These are phyloP conservation scores for Cerastis leucographa DNA, from an alignment of 2,888 invertebrate species.

Conservation along the genomic window DNA sequence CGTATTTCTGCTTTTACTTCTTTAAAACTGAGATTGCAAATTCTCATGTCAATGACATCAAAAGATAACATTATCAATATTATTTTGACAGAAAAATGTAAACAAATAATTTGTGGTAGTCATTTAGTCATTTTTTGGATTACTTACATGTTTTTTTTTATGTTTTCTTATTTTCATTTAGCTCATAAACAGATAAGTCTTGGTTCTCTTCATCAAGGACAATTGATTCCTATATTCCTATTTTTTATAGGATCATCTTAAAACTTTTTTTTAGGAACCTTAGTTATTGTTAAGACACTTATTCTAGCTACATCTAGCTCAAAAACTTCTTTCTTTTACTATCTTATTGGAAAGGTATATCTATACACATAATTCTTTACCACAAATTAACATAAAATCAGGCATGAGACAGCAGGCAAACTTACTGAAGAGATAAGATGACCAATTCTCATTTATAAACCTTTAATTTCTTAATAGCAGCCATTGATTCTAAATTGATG, in stretches of 20 bases:
- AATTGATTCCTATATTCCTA: not conserved
- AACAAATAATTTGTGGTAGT: conserved; percentile 62
- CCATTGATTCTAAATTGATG: not conserved
- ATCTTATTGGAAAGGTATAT: not conserved
- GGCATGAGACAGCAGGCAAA: not conserved
- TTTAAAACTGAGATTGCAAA: not conserved
- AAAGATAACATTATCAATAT: conserved; percentile 37
- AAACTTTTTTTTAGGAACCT: not conserved
- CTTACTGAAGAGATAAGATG: not conserved
- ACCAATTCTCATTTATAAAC: no score
- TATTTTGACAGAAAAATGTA: conserved; percentile 67
- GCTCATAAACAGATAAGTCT: not conserved
- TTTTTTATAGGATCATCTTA: not conserved
- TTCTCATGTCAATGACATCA: conserved; percentile 26
- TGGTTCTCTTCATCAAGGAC: not conserved
- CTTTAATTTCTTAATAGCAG: not conserved
- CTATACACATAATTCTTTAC: not conserved
- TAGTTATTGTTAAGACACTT: not conserved
- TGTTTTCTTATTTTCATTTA: not conserved
- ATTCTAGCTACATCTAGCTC: no score
- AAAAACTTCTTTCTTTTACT: not conserved
- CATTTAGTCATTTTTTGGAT: conserved; percentile 43
- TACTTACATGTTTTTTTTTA: conserved; percentile 23
- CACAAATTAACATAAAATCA: not conserved
- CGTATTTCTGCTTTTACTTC: not conserved